Base-by-base conservation (phyloP, 2,797 vertebrate genomes). In the Anniella stebbinsi region DNA sequence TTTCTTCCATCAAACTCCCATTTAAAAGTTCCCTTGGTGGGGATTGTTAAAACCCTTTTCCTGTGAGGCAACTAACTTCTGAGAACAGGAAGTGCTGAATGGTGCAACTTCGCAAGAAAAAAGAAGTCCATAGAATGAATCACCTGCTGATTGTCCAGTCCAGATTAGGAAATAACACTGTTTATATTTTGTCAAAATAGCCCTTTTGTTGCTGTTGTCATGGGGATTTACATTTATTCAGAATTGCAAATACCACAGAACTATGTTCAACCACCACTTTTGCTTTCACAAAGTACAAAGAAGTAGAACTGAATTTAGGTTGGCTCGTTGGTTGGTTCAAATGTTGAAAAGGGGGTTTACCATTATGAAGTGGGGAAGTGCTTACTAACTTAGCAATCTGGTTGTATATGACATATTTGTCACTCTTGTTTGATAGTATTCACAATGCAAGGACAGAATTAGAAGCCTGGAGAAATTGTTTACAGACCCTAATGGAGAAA, bases 371-470 rank as follows among this genome's bases (percentile, higher is more conserved):
- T 6, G n/a, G 60, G 8, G 17, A 18, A 30, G 30, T 30, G 4
- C 41, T 36, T 5, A 12, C 25, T 33, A 36, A n/a, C 4, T 67
- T 54, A 33, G 25, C 60, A 54, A n/a, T 1, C 30, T 25, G 11
- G 4, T 11, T 76, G 7, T 60, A 63, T 28, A 33, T 28, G 12
- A 41, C 38, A 54, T 36, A 10, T 41, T 76, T n/a, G 17, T 57
- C 12, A 57, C 13, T 94, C 90, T 93, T 82, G 9, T 96, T 94
- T 89, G 69, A 81, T 89, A 99, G 99, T 95, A 98, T 94, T 98
- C 98, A 63, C 98, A 98, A 93, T 98, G 97, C 93, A 97, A 97
- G 87, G 98, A 99, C 90, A 97, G 93, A 95, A 97, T 97, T 80
- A 94, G 93, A 89, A 92, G 81, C n/a, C 91, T 98, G 93, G 98